Percentiles rank a stretch among this genome's conserved stretches.
Conservation (phyloP, 2,888 invertebrate species). For the Boloria euphrosyne region DNA sequence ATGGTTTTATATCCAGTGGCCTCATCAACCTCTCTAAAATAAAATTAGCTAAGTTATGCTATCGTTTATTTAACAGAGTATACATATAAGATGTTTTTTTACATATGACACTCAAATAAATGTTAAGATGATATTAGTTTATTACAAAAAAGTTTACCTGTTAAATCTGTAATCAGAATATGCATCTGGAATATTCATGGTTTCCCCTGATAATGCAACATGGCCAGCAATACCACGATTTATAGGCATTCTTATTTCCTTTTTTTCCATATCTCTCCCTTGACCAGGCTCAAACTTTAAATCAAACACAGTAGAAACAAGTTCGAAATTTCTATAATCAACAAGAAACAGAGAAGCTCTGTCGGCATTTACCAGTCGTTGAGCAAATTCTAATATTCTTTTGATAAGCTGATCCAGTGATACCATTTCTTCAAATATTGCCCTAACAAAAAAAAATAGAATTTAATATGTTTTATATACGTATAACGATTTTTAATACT, state of each 20-base stretch:
- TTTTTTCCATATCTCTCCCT: slow-evolving; percentile 59
- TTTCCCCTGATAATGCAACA: slow-evolving; percentile 90
- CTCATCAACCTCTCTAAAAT: slow-evolving; percentile 84
- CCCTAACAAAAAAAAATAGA: slow-evolving; percentile 75
- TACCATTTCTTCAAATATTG: slow-evolving; percentile 94
- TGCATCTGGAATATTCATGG: slow-evolving; percentile 91
- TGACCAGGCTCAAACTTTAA: slow-evolving; percentile 65
- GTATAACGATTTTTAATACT: no score
- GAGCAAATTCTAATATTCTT: slow-evolving; percentile 92
- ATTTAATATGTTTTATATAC: not conserved
- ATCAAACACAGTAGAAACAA: slow-evolving; percentile 93
- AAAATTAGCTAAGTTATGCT: not conserved
- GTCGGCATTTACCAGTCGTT: slow-evolving; percentile 91
- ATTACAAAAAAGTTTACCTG: slow-evolving; percentile 52
- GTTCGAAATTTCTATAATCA: slow-evolving; percentile 86
- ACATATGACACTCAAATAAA: not conserved
- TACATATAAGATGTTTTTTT: not conserved
- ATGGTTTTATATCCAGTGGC: slow-evolving; percentile 86
- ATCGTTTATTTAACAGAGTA: not conserved
- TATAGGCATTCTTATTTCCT: slow-evolving; percentile 86
- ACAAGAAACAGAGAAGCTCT: slow-evolving; percentile 91
- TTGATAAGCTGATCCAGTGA: slow-evolving; percentile 91
- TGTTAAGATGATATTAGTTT: no score
- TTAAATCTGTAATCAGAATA: slow-evolving; percentile 91
- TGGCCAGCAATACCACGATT: slow-evolving; percentile 91